phyloP scores from a whole-genome alignment of 2,113 vertebrate species.

The Sinocyclocheilus maitianheensis region DNA sequence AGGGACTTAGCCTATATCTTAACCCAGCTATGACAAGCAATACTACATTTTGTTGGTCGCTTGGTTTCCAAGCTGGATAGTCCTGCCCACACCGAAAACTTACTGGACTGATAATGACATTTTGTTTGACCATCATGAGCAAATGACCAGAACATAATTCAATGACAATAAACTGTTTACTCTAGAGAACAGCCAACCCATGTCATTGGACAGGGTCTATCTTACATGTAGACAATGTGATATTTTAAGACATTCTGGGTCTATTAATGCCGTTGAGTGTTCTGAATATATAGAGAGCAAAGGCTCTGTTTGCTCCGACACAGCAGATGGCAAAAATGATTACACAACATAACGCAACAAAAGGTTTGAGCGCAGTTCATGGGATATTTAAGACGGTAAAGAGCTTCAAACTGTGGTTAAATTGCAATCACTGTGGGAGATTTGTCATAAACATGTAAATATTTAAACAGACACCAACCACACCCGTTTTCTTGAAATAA shows the following conservation, averaged over 20 bases:
- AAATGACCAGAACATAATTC: conserved; percentile 2
- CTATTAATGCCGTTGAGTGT: not conserved
- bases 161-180: conserved; percentile 30
- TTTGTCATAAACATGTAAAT: not conserved
- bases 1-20: not conserved
- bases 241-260: not conserved
- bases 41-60: not conserved
- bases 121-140: conserved; percentile 1
- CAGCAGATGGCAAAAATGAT: conserved; percentile 15
- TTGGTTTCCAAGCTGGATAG: not conserved
- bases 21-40: not conserved
- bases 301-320: conserved; percentile 7
- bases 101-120: not conserved
- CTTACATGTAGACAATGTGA: not conserved
- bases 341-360: not conserved
- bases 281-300: not conserved
- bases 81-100: not conserved
- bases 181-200: not conserved
- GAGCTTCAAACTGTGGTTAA: conserved; percentile 15
- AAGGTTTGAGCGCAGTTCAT: not conserved
- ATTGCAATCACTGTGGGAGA: conserved; percentile 25
- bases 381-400: not conserved
- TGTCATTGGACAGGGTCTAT: not conserved
- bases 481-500: not conserved
- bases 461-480: not conserved